Evolutionary conservation across 2,888 invertebrate genomes (phyloP).

Genomic region (Leptopterna dolabrata): DNA sequence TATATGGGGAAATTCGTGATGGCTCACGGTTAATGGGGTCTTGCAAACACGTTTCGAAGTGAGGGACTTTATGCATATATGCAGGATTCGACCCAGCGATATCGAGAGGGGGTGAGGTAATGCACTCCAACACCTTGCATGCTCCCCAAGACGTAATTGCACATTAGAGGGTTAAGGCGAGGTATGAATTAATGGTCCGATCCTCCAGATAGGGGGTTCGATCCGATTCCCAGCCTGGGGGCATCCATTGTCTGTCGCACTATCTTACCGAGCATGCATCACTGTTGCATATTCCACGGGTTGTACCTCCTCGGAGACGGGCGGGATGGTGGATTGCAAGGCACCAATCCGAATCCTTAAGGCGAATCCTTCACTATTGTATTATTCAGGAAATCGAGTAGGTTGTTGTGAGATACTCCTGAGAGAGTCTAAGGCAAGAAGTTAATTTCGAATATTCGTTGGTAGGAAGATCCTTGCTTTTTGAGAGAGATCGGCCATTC

Average conservation of each 20-base stretch:
- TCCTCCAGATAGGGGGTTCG: conserved; percentile 23
- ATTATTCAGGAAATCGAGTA: too few relatives aligned
- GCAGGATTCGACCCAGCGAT: background rate
- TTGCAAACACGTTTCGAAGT: background rate
- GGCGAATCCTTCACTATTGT: too few relatives aligned
- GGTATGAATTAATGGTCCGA: conserved; percentile 38
- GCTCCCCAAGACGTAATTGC: conserved; percentile 31
- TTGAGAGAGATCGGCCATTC: too few relatives aligned
- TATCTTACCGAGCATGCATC: conserved; percentile 17
- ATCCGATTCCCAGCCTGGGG: background rate
- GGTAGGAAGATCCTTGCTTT: too few relatives aligned
- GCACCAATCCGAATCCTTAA: too few relatives aligned
- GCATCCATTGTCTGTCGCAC: conserved; percentile 30
- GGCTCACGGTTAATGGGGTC: background rate
- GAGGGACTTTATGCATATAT: conserved; percentile 27
- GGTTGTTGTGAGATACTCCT: too few relatives aligned
- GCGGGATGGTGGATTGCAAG: background rate
- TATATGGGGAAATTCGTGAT: background rate
- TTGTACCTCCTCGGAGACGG: background rate
- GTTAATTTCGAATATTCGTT: too few relatives aligned
- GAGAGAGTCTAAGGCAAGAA: too few relatives aligned
- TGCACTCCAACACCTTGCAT: conserved; percentile 31
- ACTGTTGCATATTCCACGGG: conserved; percentile 6
- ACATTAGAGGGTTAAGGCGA: conserved; percentile 20
- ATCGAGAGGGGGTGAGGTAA: background rate